phyloP scores from a whole-genome alignment of 2,113 vertebrate genomes.

The Tylochromis polylepis region DNA sequence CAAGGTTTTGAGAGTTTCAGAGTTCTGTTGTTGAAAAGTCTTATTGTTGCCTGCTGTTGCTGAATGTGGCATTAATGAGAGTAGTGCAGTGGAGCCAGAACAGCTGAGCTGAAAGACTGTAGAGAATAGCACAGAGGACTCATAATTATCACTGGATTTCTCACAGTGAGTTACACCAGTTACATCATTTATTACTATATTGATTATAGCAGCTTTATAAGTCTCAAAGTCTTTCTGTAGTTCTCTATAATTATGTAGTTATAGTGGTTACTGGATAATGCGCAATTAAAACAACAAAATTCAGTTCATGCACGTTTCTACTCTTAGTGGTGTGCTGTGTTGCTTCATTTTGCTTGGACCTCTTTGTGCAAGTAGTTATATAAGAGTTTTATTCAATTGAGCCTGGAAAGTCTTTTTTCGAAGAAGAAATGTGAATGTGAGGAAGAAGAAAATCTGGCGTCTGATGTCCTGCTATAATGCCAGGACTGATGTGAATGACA shows the following conservation, averaged over 20 bases:
- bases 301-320: background rate
- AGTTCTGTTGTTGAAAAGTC: background rate
- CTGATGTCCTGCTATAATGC: background rate
- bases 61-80: background rate
- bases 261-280: background rate
- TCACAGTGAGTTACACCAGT: background rate
- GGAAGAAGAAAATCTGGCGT: constrained; percentile 30
- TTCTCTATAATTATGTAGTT: background rate
- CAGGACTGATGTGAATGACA: constrained; percentile 25
- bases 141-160: background rate
- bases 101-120: background rate
- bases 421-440: constrained; percentile 1
- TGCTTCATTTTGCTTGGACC: background rate
- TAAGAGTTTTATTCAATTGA: constrained; percentile 13
- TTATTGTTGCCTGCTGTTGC: background rate
- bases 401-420: constrained; percentile 29
- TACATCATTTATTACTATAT: background rate
- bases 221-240: background rate
- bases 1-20: background rate
- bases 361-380: constrained; percentile 3
- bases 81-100: rapidly evolving
- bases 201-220: background rate
- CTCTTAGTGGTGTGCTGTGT: background rate
- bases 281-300: background rate
- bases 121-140: background rate